Evolutionary conservation across 2,888 invertebrate species (phyloP).

Genomic region (Rotaria socialis): DNA sequence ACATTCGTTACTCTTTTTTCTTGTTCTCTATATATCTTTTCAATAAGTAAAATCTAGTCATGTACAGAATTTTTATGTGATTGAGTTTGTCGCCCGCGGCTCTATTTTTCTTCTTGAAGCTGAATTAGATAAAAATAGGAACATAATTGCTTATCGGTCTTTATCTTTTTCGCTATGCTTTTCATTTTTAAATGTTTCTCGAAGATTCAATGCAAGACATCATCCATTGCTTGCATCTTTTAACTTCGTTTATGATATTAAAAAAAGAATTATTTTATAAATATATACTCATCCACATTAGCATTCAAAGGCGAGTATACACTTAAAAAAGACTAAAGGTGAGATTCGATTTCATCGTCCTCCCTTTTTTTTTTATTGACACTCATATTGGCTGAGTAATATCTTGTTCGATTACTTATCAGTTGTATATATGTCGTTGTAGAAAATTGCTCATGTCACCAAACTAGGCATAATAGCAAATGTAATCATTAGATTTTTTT

Average conservation of each 20-base stretch:
- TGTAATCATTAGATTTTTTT: neutral
- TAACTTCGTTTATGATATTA: neutral
- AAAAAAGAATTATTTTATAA: neutral
- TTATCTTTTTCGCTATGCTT: neutral
- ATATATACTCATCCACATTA: neutral
- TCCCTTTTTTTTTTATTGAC: neutral
- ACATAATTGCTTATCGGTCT: neutral
- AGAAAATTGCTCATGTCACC: neutral
- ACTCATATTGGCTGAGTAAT: neutral
- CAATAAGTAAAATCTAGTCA: neutral
- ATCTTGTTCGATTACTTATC: neutral
- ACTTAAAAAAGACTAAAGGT: neutral
- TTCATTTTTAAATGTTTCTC: neutral
- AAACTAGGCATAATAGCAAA: neutral
- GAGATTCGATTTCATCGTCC: neutral
- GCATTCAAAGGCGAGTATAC: neutral
- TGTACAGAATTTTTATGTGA: neutral
- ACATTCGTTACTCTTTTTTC: no score
- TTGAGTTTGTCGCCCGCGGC: neutral
- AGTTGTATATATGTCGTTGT: neutral
- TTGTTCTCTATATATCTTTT: neutral
- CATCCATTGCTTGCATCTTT: neutral
- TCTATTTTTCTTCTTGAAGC: neutral
- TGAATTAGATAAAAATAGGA: neutral
- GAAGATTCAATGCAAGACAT: neutral